Conservation (phyloP, 2,113 vertebrate species). For the Chlorodrepanis virens region DNA sequence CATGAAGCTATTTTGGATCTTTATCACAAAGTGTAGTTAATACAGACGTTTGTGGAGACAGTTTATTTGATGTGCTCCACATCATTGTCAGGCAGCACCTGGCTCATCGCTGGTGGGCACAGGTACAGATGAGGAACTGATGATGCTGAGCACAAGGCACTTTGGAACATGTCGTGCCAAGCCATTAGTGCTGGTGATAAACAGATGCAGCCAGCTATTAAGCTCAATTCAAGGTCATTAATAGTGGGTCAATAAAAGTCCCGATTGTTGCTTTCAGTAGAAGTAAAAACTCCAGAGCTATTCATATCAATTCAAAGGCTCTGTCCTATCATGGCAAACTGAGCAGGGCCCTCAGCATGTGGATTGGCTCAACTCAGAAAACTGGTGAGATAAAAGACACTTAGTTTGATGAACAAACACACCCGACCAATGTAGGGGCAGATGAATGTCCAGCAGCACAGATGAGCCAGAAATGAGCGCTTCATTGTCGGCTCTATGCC, state of each 20-base stretch:
- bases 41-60: not conserved
- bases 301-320: not conserved
- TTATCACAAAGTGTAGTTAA: not conserved
- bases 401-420: not conserved
- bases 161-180: not conserved
- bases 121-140: not conserved
- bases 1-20: not conserved
- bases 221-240: fast-evolving
- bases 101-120: not conserved
- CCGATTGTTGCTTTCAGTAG: fast-evolving
- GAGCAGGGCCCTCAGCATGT: not conserved
- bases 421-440: fast-evolving
- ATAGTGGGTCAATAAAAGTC: not conserved
- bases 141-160: not conserved
- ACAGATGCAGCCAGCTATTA: not conserved
- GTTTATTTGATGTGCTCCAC: not conserved
- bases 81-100: not conserved
- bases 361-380: not conserved
- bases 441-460: fast-evolving
- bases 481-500: fast-evolving
- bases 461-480: fast-evolving
- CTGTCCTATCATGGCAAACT: not conserved
- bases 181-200: not conserved
- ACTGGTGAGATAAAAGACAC: fast-evolving
- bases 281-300: not conserved